Evolutionary conservation across 2,888 invertebrate genomes (phyloP).

Genomic region (Tinea pellionella): DNA sequence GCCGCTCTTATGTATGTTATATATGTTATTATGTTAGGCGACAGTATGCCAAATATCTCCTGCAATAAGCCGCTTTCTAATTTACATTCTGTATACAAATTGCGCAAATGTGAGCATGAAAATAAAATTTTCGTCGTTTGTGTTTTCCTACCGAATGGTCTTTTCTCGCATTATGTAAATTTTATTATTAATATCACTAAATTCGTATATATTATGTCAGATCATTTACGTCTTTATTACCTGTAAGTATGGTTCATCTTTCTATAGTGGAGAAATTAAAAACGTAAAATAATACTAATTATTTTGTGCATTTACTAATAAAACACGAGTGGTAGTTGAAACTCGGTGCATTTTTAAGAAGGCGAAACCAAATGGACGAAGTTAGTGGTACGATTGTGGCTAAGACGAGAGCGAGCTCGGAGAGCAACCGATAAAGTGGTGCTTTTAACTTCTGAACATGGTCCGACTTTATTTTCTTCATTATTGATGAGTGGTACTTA

Average conservation of each 20-base stretch:
- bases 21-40: constrained; percentile 22
- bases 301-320: not conserved
- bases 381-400: constrained; percentile 10
- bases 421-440: constrained; percentile 7
- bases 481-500: constrained; percentile 10
- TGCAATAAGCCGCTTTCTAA: constrained; percentile 62
- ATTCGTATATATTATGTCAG: constrained; percentile 29
- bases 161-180: constrained; percentile 61
- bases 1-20: too few species aligned
- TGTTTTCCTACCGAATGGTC: constrained; percentile 53
- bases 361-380: constrained; percentile 1
- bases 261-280: too few species aligned
- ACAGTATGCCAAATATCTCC: constrained; percentile 52
- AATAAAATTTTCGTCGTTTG: constrained; percentile 61
- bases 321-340: not conserved
- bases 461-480: constrained; percentile 12
- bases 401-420: not conserved
- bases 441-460: constrained; percentile 9
- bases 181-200: constrained; percentile 54
- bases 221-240: not conserved
- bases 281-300: not conserved
- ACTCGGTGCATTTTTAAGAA: not conserved
- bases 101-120: constrained; percentile 62
- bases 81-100: constrained; percentile 68
- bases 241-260: not conserved